A percentile compares a stretch with the other conserved stretches of the same genome.
Conservation (phyloP, 2,113 vertebrate genomes). For the Percina caprodes region DNA sequence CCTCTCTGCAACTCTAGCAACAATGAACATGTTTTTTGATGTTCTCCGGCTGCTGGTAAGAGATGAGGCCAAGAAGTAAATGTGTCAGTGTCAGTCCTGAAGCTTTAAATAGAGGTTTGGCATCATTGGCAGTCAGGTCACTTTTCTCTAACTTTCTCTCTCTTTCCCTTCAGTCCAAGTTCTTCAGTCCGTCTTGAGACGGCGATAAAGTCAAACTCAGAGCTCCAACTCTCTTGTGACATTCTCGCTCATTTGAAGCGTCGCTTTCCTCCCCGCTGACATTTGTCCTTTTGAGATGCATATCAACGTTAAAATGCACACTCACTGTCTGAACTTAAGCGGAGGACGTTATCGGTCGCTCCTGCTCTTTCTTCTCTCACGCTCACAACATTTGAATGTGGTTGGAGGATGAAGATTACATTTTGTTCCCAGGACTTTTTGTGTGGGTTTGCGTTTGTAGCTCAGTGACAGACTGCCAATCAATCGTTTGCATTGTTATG, state of each 20-base stretch:
- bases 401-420: slow-evolving; percentile 38
- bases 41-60: slow-evolving; percentile 30
- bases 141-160: slow-evolving; percentile 32
- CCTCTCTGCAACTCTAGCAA: neutral
- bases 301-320: slow-evolving; percentile 37
- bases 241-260: slow-evolving; percentile 69
- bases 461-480: slow-evolving; percentile 39
- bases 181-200: slow-evolving; percentile 63
- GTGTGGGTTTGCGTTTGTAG: slow-evolving; percentile 6
- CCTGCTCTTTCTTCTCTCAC: slow-evolving; percentile 31
- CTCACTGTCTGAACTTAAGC: slow-evolving; percentile 25
- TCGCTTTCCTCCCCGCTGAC: slow-evolving; percentile 37
- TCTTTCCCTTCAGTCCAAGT: slow-evolving; percentile 33
- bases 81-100: slow-evolving; percentile 48
- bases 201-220: slow-evolving; percentile 50
- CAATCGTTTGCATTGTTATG: neutral
- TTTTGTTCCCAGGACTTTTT: slow-evolving; percentile 14
- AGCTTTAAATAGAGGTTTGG: slow-evolving; percentile 62
- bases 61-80: slow-evolving; percentile 53
- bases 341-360: slow-evolving; percentile 49
- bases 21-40: slow-evolving; percentile 25
- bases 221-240: slow-evolving; percentile 57
- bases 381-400: slow-evolving; percentile 40
- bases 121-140: slow-evolving; percentile 71
- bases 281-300: slow-evolving; percentile 57